phyloP scores from a whole-genome alignment of 2,888 invertebrate species.

The Amphipyra berbera region DNA sequence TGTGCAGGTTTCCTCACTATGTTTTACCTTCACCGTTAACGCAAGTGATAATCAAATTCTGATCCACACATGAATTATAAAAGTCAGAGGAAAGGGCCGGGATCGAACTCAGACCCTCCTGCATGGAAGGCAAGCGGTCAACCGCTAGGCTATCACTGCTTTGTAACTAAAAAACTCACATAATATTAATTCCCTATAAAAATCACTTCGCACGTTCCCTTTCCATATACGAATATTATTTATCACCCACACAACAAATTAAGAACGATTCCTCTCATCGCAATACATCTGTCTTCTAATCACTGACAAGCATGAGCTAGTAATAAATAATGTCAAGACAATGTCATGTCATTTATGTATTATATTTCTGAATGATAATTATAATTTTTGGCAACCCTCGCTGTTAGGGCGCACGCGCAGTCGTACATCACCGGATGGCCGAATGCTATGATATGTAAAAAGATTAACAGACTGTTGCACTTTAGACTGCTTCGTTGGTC shows the following conservation, averaged over 20 bases:
- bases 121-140: too few relatives aligned
- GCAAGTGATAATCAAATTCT: too few relatives aligned
- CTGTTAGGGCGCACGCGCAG: conserved; percentile 19
- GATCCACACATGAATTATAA: too few relatives aligned
- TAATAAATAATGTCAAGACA: conserved; percentile 48
- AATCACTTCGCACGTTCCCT: not conserved
- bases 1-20: too few relatives aligned
- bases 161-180: too few relatives aligned
- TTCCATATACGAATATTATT: not conserved
- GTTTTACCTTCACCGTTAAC: too few relatives aligned
- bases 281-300: conserved; percentile 17
- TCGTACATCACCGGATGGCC: conserved; percentile 11
- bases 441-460: not conserved
- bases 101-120: too few relatives aligned
- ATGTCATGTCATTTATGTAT: conserved; percentile 37
- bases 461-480: not conserved
- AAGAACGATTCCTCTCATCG: conserved; percentile 5
- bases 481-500: too few relatives aligned
- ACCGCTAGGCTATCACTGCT: too few relatives aligned
- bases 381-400: conserved; percentile 48
- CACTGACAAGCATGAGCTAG: conserved; percentile 13
- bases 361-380: conserved; percentile 34
- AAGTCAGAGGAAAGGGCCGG: too few relatives aligned
- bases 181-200: not conserved
- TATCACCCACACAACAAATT: not conserved